A percentile compares a stretch with the other conserved stretches of the same genome.
Evolutionary conservation across 2,888 invertebrate species (phyloP).

Genomic region (Eupithecia subumbrata): DNA sequence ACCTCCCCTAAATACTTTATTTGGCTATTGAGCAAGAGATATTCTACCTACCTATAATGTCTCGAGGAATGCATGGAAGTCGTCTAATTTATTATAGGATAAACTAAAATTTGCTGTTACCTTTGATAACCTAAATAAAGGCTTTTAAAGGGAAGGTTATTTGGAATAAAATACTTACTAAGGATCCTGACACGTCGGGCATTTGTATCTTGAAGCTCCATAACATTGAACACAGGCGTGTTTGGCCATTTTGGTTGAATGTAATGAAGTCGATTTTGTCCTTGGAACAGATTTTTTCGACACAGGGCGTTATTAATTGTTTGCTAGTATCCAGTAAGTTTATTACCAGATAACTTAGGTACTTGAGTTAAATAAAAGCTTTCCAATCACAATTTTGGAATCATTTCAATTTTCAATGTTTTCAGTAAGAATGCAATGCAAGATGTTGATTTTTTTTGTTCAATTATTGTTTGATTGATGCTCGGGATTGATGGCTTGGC

Average conservation of each 20-base stretch:
- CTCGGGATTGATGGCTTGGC: no score
- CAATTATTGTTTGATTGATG: no score
- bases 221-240: slow-evolving; percentile 67
- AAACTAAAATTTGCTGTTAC: background rate
- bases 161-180: slow-evolving; percentile 78
- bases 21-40: background rate
- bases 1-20: background rate
- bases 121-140: background rate
- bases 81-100: background rate
- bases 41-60: background rate
- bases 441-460: no score
- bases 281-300: background rate
- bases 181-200: slow-evolving; percentile 78
- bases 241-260: background rate
- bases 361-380: background rate
- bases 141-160: background rate
- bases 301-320: background rate
- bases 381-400: no score
- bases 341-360: background rate
- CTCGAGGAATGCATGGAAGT: background rate
- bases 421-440: no score
- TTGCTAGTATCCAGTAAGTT: background rate
- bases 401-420: no score
- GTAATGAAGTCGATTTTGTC: background rate
- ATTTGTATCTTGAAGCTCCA: slow-evolving; percentile 79